Conservation (phyloP, 2,797 vertebrate genomes). For the Mormyrus proboscirostris region DNA sequence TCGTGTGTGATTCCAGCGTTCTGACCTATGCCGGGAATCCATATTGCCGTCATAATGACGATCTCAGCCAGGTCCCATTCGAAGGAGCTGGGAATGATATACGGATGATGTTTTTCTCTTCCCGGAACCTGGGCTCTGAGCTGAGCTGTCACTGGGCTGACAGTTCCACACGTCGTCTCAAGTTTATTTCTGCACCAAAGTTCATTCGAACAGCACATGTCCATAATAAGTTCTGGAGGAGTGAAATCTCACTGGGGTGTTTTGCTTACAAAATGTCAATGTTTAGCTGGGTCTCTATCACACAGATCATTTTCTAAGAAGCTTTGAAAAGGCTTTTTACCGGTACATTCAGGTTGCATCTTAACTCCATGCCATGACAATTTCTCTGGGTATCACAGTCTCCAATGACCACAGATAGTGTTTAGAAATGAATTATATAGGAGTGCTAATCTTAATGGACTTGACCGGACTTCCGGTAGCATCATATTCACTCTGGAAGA, state of each 20-base stretch:
- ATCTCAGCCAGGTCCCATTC: not conserved
- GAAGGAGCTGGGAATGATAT: not conserved
- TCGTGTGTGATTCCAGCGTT: not conserved
- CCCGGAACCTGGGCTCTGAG: slow-evolving; percentile 2
- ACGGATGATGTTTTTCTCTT: slow-evolving; percentile 18
- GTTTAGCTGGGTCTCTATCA: not conserved
- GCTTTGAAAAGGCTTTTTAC: not conserved
- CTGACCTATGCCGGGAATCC: not conserved
- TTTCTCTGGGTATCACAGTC: not conserved
- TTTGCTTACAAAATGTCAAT: not conserved
- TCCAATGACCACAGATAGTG: not conserved
- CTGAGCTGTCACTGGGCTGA: not conserved
- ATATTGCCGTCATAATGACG: not conserved
- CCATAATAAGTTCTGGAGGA: not conserved
- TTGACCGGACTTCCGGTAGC: not conserved
- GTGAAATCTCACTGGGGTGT: slow-evolving; percentile 7
- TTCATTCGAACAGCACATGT: slow-evolving; percentile 1
- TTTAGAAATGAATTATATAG: not conserved
- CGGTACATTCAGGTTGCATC: not conserved
- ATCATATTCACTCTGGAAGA: not conserved
- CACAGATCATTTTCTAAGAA: not conserved
- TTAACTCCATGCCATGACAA: not conserved
- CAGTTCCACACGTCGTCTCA: not conserved
- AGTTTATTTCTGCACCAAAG: slow-evolving; percentile 17
- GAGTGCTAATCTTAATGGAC: not conserved